Evolutionary conservation across 2,113 vertebrate species (phyloP), one percentile per base, ranked within the genome.

Genomic region (Callithrix jacchus): DNA sequence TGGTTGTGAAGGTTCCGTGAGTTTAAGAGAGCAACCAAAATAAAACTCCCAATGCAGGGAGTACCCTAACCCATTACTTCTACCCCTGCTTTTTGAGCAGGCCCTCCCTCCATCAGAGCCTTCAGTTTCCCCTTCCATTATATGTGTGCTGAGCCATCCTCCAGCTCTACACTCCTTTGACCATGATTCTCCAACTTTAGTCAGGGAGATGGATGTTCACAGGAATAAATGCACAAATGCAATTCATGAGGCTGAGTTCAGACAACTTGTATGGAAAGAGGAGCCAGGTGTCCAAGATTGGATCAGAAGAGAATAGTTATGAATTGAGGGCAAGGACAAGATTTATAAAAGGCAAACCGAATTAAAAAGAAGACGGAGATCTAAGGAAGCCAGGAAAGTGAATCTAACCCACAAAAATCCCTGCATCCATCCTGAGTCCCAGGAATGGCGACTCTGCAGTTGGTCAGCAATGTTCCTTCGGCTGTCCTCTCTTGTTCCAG

Each of bases 241-340:
- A 77, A 56, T 61, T 80, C 49, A 16, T 32, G 27, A 77, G 42
- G 20, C 54, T 32, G 9, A 45, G 80, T 58, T 93, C 52, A 95
- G 87, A 56, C 47, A 81, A 88, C 56, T 27, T 61, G 35, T 49
- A 14, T 5, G 20, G 13, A n/a, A 52, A 45, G 49, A 81, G 13
- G 54, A 88, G 32, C 49, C 52, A 91, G 73, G n/a, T 40, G 13
- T 73, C 85, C 42, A 66, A 14, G 25, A 17, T 4, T 42, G 21
- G 73, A 45, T 86, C 74, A 71, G 93, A 96, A 56, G 42, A 92
- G 64, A 89, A 84, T 5, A 47, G 56, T 47, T 82, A 88, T 30
- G 9, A 73, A 86, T 6, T 89, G 68, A 66, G 35, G n/a, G 23
- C 32, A 93, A 71, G 35, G 27, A 18, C 8, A 35, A 64, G 27